These are phyloP conservation scores for Thamnophis elegans DNA, from an alignment of 2,797 vertebrate species.

Conservation along the genomic window DNA sequence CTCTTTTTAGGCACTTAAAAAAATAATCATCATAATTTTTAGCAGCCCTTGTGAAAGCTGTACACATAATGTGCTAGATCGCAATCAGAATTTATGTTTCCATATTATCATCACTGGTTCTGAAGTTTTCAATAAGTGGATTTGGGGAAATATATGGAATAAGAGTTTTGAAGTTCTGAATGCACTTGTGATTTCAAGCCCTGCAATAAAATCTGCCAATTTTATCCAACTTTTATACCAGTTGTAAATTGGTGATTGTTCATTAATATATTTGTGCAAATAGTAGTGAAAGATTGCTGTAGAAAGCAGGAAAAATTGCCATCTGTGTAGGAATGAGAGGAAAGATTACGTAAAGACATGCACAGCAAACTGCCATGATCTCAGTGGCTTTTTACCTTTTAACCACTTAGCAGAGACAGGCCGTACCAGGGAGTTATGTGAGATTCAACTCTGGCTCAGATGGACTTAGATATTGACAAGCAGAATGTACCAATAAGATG, in stretches of 20 bases:
- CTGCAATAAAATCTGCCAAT: background rate
- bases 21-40: background rate
- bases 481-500: no score
- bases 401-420: no score
- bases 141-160: background rate
- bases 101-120: background rate
- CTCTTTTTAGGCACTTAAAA: background rate
- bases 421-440: no score
- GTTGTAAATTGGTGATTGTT: background rate
- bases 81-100: background rate
- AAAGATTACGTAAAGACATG: no score
- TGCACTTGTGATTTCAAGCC: background rate
- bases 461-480: no score
- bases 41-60: background rate
- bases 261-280: background rate
- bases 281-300: background rate
- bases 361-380: no score
- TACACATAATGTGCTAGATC: background rate
- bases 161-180: background rate
- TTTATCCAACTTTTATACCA: background rate
- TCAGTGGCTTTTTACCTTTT: no score
- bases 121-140: background rate
- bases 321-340: background rate
- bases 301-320: background rate
- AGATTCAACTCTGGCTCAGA: no score